Base-by-base conservation (phyloP, 2,888 invertebrate genomes). In the Andrena haemorrhoa region DNA sequence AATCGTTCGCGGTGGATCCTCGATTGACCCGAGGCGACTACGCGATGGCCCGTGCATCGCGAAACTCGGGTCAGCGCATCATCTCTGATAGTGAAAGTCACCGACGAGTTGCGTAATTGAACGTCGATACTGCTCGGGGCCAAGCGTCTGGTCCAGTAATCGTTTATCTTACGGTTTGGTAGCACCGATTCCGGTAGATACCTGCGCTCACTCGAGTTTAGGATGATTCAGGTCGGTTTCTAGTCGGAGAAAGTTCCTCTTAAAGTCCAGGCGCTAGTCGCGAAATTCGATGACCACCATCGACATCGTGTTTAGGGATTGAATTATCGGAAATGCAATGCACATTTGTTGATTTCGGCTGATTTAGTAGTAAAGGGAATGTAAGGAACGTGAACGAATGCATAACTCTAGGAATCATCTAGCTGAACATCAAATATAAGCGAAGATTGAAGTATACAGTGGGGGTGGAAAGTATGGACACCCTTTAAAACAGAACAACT, bases 21-120 rank as follows among this genome's bases (percentile, higher is more conserved):
- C 33, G 47, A 49, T 64, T 29, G 47, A 56, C 56, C 61, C 47
- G 47, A 82, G 73, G 72, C 56, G 1, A 23, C 33, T 20, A n/a
- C 1, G 8, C 72, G 26, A 49, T 74, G 53, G 60, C 69, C 73
- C 75, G 68, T 85, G 75, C 72, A 83, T 83, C 73, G 65, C 31
- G 49, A 33, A 65, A 61, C 65, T 74, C 66, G 74, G 61, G 79
- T 85, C 82, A 65, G 81, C 76, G 83, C 84, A 85, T 87, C 87
- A 84, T 87, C 82, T 78, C 83, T 68, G 71, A 58, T 73, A 85
- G 89, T 89, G 89, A 89, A 89, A 89, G 89, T 90, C 83, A 64
- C 66, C 72, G 51, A 63, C 66, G 72, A 56, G 75, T 88, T 88
- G 79, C 75, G 85, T 73, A 88, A 88, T 71, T 49, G 53, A 76